Evolutionary conservation across 2,888 invertebrate genomes (phyloP).

Genomic region (Lasioglossum oenotherae): DNA sequence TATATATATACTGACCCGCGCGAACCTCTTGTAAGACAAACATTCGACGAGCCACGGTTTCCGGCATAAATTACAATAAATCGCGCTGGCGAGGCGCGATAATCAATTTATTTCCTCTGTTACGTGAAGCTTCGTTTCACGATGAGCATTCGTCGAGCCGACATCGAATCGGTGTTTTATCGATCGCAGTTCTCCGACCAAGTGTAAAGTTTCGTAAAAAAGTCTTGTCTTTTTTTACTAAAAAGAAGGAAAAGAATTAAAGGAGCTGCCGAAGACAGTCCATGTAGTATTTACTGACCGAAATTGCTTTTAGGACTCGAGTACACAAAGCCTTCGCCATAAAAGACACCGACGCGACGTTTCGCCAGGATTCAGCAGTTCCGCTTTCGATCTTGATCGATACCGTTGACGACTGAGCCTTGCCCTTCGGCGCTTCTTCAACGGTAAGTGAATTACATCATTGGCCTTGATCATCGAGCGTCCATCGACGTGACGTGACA

Average conservation of each 20-base stretch:
- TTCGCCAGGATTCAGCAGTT: constrained; percentile 21
- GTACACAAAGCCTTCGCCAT: constrained; percentile 9
- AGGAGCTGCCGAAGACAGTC: background rate
- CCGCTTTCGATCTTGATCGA: constrained; percentile 7
- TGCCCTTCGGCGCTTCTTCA: constrained; percentile 16
- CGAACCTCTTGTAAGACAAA: constrained; percentile 3
- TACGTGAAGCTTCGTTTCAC: background rate
- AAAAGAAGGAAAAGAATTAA: background rate
- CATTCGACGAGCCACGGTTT: background rate
- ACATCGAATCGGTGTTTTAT: background rate
- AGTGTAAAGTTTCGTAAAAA: background rate
- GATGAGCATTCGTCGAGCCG: background rate
- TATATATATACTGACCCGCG: background rate
- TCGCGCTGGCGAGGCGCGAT: background rate
- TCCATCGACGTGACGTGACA: background rate
- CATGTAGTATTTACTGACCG: constrained; percentile 23
- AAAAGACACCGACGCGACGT: constrained; percentile 22
- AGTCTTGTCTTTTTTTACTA: background rate
- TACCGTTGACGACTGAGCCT: background rate
- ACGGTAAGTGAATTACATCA: constrained; percentile 31
- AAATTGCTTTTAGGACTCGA: constrained; percentile 1
- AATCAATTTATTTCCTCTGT: background rate
- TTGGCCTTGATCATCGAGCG: background rate
- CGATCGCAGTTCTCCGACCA: background rate
- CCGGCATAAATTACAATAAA: constrained; percentile 43